Conservation (phyloP, 2,113 vertebrate species). For the Antidorcas marsupialis region DNA sequence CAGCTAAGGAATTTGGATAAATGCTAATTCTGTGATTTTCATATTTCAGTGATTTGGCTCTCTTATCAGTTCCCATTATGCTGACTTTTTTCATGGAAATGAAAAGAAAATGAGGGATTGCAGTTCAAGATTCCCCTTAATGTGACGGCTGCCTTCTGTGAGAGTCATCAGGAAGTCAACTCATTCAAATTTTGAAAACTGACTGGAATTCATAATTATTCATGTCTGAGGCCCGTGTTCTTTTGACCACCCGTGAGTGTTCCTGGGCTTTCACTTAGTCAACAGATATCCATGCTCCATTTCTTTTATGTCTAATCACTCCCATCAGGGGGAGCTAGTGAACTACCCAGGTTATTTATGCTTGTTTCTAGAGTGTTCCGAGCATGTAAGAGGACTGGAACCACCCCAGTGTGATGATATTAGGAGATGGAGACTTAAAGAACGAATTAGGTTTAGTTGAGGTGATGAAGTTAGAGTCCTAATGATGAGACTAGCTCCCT, state of each 20-base stretch:
- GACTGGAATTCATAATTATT: slow-evolving; percentile 30
- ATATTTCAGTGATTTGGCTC: slow-evolving; percentile 55
- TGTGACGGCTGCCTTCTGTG: slow-evolving; percentile 20
- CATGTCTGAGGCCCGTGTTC: not conserved
- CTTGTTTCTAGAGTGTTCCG: not conserved
- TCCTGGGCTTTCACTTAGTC: not conserved
- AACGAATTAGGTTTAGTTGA: not conserved
- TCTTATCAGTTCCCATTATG: slow-evolving; percentile 47
- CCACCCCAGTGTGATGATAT: not conserved
- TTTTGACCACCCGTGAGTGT: not conserved
- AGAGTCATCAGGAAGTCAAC: slow-evolving; percentile 19
- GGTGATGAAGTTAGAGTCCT: not conserved
- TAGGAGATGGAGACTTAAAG: not conserved
- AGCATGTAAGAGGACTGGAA: not conserved
- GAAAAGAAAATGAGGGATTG: slow-evolving; percentile 62
- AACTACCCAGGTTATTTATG: not conserved
- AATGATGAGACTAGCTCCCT: not conserved
- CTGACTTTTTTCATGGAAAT: slow-evolving; percentile 53
- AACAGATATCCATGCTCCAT: not conserved
- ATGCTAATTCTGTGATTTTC: slow-evolving; percentile 70
- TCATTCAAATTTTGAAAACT: slow-evolving; percentile 26
- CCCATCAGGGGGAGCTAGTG: not conserved
- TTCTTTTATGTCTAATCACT: not conserved
- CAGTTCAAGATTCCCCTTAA: slow-evolving; percentile 25
- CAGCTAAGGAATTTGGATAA: slow-evolving; percentile 56